Base-by-base conservation (phyloP, 1,140 invertebrate genomes). In the Drosophila leontia region DNA sequence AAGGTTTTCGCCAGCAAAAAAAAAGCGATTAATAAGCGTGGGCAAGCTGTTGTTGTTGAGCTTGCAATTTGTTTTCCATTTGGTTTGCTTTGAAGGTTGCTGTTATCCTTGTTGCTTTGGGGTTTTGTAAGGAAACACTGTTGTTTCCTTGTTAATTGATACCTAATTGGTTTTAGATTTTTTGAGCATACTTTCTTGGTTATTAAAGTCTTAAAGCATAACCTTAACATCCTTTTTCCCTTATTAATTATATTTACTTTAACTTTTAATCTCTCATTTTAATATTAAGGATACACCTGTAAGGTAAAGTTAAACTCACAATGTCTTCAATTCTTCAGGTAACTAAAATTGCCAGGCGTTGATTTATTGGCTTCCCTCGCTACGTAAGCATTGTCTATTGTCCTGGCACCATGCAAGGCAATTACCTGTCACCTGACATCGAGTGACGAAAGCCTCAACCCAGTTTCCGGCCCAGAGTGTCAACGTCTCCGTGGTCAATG, bases 401-500 rank as follows among this genome's bases (percentile, higher is more conserved):
- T 41, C 19, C 48, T 29, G 23, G 11, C 23, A 29, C 12, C 29
- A 57, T 32, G 57, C 34, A 23, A 26, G 39, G 67, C 48, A 68
- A 70, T 70, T 70, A 70, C 67, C 67, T 47, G 48, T 59, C 65
- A 71, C 68, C 70, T 74, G 70, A 39, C 53, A 41, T 56, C 67
- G 51, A 71, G 17, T 32, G 68, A 39, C 58, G 67, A 37, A 37
- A 74, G 67, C 68, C 67, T 74, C 70, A 74, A 74, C 70, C 68
- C 70, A 74, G 70, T 60, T 60, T 72, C 53, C 23, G 55, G 45
- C 29, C 37, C 51, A 11, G 39, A 60, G 69, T 70, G 62, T 72
- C 69, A 72, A 72, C 69, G 67, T 59, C 67, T 79, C 68, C 39
- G 78, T 72, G 84, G 84, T 88, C 84, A 88, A 78, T 88, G 84